These are phyloP conservation scores for Steinernema khuongi DNA, from an alignment of 1,140 invertebrate species.

Conservation along the genomic window DNA sequence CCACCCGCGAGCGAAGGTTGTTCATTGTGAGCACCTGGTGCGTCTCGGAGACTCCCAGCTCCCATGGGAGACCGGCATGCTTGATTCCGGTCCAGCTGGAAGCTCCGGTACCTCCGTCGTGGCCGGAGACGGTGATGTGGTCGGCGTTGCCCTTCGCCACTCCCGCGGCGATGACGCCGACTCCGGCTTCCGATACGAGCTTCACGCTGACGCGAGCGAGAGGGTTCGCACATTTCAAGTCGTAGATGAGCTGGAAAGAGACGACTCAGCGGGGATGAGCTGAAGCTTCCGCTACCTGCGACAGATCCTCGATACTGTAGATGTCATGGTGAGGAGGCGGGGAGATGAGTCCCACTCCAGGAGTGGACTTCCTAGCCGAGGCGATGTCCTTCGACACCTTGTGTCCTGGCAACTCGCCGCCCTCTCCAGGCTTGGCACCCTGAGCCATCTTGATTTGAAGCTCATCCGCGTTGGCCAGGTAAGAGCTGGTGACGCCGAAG, in stretches of 20 bases:
- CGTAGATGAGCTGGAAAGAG: slow-evolving; percentile 76
- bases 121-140: slow-evolving; percentile 94
- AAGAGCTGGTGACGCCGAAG: slow-evolving; percentile 94
- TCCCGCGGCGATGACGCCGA: slow-evolving; percentile 92
- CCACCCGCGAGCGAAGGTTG: slow-evolving; percentile 83
- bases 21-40: slow-evolving; percentile 90
- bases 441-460: slow-evolving; percentile 98
- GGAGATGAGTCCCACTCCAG: slow-evolving; percentile 94
- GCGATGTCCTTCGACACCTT: slow-evolving; percentile 90
- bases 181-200: slow-evolving; percentile 93
- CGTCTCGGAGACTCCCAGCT: slow-evolving; percentile 90
- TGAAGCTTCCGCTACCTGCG: slow-evolving; percentile 66
- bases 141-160: slow-evolving; percentile 97
- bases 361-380: slow-evolving; percentile 83
- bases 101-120: slow-evolving; percentile 95
- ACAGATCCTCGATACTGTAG: slow-evolving; percentile 97
- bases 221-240: slow-evolving; percentile 94
- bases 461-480: slow-evolving; percentile 90
- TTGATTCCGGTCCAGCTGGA: slow-evolving; percentile 85
- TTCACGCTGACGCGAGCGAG: slow-evolving; percentile 90
- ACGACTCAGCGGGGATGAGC: slow-evolving; percentile 16
- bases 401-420: slow-evolving; percentile 82
- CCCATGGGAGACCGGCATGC: slow-evolving; percentile 91
- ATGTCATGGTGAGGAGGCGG: slow-evolving; percentile 99
- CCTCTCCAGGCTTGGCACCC: slow-evolving; percentile 90